phyloP scores from a whole-genome alignment of 30 jellyfish, hydroid and myxozoan genomes.

The Chironex yamaguchii region DNA sequence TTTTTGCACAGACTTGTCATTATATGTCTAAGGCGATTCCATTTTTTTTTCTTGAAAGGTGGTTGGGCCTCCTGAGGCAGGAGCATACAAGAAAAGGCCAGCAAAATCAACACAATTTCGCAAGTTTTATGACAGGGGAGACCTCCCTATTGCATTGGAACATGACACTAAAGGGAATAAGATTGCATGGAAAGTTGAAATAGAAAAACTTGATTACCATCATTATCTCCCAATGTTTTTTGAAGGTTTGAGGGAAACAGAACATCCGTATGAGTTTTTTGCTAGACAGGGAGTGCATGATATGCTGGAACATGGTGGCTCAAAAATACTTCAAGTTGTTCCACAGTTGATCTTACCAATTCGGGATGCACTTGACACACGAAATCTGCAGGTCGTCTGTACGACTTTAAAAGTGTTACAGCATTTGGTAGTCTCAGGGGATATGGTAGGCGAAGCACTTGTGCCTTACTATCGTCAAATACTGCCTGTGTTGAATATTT shows the following conservation, averaged over 20 bases:
- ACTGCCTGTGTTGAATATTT: slow-evolving; percentile 87
- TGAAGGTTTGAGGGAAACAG: slow-evolving; percentile 89
- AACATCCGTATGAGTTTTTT: slow-evolving; percentile 93
- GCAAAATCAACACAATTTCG: slow-evolving; percentile 88
- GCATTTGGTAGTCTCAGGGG: slow-evolving; percentile 91
- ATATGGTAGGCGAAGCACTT: slow-evolving; percentile 97
- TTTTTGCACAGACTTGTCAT: neutral
- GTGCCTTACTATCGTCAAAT: slow-evolving; percentile 95
- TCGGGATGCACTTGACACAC: slow-evolving; percentile 87
- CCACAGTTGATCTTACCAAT: slow-evolving; percentile 94
- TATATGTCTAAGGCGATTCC: neutral
- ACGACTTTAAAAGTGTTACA: slow-evolving; percentile 88
- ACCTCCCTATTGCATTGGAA: slow-evolving; percentile 92
- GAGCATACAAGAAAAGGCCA: slow-evolving; percentile 89
- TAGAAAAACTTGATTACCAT: slow-evolving; percentile 92
- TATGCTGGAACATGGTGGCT: slow-evolving; percentile 93
- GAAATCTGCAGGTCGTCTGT: slow-evolving; percentile 81
- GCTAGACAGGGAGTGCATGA: slow-evolving; percentile 98
- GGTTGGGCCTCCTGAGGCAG: slow-evolving; percentile 96
- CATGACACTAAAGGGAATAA: slow-evolving; percentile 96
- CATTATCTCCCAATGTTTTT: slow-evolving; percentile 91
- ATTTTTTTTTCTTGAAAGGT: slow-evolving; percentile 52
- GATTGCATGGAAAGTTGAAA: slow-evolving; percentile 97
- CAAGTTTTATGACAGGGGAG: slow-evolving; percentile 90
- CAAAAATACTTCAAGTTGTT: slow-evolving; percentile 85